Conservation (phyloP, 2,888 invertebrate genomes). For the Hemistola chrysoprasaria region DNA sequence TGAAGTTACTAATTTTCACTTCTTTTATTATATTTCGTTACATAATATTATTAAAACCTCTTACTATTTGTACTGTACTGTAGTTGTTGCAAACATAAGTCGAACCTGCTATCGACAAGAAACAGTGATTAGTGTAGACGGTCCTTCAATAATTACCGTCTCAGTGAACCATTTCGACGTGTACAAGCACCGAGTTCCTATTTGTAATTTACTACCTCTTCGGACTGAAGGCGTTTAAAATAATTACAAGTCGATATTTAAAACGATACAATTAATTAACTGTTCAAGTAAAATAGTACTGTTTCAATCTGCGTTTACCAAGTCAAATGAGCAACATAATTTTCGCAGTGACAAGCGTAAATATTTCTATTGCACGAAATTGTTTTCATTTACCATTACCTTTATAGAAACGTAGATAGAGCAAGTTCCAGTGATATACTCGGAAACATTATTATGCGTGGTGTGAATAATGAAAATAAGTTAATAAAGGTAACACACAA, state of each 20-base stretch:
- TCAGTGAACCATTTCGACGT: conserved; percentile 33
- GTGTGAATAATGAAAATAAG: conserved; percentile 46
- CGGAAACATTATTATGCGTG: conserved; percentile 31
- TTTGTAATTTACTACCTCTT: conserved; percentile 26
- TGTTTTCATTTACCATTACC: conserved; percentile 16
- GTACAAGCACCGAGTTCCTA: conserved; percentile 23
- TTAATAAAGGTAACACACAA: conserved; percentile 45
- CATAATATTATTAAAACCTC: too few species aligned
- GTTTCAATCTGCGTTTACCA: conserved; percentile 31
- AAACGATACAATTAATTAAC: conserved; percentile 33
- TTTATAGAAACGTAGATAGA: too few species aligned
- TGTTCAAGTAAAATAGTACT: conserved; percentile 29
- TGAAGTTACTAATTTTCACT: too few species aligned
- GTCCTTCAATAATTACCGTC: conserved; percentile 59
- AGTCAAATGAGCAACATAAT: conserved; percentile 33
- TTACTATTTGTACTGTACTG: too few species aligned
- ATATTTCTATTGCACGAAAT: conserved; percentile 28
- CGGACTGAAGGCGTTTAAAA: conserved; percentile 17
- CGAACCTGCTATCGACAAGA: conserved; percentile 50
- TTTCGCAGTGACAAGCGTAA: conserved; percentile 30
- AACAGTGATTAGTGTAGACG: conserved; percentile 59
- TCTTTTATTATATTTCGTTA: too few species aligned
- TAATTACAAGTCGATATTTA: conserved; percentile 23
- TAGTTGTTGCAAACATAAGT: conserved; percentile 38
- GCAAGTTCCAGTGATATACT: too few species aligned